phyloP scores from a whole-genome alignment of 2,113 vertebrate genomes.

The Ptyas mucosa region DNA sequence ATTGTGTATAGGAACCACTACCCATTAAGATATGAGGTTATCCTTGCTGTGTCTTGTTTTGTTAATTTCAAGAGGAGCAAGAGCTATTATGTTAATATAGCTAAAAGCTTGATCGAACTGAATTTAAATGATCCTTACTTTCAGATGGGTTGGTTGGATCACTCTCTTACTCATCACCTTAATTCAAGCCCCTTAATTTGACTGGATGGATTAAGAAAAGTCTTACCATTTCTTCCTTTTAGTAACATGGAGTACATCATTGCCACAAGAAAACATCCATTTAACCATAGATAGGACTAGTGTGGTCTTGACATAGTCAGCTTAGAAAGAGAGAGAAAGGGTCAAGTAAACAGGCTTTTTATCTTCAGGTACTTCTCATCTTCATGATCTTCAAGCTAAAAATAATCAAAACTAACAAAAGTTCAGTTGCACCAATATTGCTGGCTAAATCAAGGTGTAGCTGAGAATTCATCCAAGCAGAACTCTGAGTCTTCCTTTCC shows the following conservation, averaged over 20 bases:
- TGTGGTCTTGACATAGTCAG: neutral
- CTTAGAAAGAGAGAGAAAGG: neutral
- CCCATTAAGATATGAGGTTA: neutral
- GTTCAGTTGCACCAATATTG: neutral
- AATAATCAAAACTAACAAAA: neutral
- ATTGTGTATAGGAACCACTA: neutral
- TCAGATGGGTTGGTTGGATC: neutral
- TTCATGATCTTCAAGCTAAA: neutral
- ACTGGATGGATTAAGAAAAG: neutral
- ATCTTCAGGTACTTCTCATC: neutral
- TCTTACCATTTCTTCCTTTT: neutral
- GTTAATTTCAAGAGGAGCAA: neutral
- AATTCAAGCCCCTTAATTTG: neutral
- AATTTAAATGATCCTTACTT: neutral
- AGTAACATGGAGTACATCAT: neutral
- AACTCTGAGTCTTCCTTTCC: neutral
- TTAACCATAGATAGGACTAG: neutral
- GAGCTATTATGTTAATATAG: neutral
- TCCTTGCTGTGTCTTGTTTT: neutral
- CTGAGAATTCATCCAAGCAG: neutral
- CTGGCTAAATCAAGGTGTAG: neutral
- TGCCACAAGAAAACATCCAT: neutral
- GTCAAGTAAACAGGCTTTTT: neutral
- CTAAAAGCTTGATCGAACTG: neutral
- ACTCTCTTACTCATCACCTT: neutral